Evolutionary conservation across 1,140 invertebrate genomes (phyloP).

Genomic region (Aphelinus certus): DNA sequence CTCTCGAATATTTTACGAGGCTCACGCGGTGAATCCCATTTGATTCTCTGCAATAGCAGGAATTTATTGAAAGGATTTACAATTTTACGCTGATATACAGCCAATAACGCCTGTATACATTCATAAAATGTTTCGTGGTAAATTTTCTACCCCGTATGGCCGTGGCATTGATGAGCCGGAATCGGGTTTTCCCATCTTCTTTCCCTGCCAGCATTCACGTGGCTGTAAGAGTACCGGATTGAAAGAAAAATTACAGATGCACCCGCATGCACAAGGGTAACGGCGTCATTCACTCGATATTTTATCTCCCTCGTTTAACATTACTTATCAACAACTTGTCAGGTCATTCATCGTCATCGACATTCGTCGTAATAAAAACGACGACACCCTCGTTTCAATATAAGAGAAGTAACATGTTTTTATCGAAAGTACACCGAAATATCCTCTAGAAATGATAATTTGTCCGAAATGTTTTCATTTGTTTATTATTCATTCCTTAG

Average conservation of each 20-base stretch:
- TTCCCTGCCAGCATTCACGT: neutral
- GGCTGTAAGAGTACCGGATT: neutral
- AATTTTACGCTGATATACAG: neutral
- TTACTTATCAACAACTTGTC: neutral
- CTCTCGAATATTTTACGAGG: no score
- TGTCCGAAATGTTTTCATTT: no score
- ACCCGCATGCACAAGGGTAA: constrained; percentile 26
- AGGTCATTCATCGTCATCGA: constrained; percentile 6
- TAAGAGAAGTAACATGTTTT: no score
- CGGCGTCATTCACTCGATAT: constrained; percentile 11
- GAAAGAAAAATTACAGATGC: constrained; percentile 2
- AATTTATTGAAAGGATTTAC: neutral
- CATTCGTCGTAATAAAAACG: no score
- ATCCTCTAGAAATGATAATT: no score
- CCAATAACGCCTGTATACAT: neutral
- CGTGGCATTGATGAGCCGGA: neutral
- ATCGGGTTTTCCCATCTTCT: constrained; percentile 4
- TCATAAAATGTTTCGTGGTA: neutral
- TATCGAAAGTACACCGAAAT: no score
- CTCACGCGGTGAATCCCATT: no score
- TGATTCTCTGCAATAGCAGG: neutral
- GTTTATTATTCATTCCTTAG: no score
- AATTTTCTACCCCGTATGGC: neutral
- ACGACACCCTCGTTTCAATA: no score
- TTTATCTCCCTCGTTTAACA: no score